These are phyloP conservation scores for Tringa solitaria DNA, from an alignment of 2,113 vertebrate species.

Conservation along the genomic window DNA sequence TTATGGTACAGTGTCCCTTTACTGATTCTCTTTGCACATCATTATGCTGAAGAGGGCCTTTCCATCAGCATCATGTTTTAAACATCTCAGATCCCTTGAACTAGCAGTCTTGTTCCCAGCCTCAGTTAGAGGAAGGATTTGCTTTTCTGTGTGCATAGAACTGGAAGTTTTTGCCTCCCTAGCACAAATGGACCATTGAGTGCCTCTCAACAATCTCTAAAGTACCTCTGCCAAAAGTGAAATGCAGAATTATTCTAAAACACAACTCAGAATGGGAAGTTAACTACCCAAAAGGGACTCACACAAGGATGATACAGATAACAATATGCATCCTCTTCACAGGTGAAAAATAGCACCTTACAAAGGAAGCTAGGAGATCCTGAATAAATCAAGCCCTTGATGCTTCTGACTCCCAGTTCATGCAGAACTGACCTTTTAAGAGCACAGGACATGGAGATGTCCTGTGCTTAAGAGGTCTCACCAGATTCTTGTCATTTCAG, in stretches of 20 bases:
- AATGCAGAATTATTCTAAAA: not conserved
- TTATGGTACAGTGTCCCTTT: not conserved
- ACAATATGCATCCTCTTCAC: not conserved
- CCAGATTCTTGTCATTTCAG: not conserved
- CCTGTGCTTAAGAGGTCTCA: not conserved
- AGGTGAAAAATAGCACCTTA: not conserved
- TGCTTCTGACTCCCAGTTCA: not conserved
- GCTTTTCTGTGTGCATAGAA: not conserved
- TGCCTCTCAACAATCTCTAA: fast-evolving
- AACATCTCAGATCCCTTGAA: not conserved
- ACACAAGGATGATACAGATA: not conserved
- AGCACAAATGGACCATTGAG: not conserved
- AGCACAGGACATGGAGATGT: not conserved
- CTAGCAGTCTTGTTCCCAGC: not conserved
- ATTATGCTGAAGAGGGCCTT: not conserved
- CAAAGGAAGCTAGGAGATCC: not conserved
- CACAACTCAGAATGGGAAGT: not conserved
- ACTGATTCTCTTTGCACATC: not conserved
- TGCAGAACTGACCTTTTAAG: not conserved
- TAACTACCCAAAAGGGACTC: not conserved
- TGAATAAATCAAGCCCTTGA: not conserved
- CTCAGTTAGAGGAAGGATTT: not conserved
- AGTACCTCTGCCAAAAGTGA: not conserved
- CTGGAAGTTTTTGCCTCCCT: not conserved
- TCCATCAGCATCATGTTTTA: not conserved